Evolutionary conservation across 2,888 invertebrate species (phyloP), one percentile per base, ranked within the genome.

Genomic region (Tetropium fuscum): DNA sequence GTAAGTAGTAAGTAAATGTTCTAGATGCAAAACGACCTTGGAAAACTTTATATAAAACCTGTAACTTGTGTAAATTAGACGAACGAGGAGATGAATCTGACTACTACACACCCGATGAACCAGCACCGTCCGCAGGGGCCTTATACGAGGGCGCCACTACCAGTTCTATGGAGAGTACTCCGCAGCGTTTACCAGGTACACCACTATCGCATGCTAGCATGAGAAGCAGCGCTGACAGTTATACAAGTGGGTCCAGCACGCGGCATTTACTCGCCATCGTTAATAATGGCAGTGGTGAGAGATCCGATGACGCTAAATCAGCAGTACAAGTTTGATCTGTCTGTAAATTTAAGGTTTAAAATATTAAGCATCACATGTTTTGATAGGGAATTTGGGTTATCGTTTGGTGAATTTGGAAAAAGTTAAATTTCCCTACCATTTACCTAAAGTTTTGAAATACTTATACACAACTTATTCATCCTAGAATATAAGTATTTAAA

Each of bases 191-290:
- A 27, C 84, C 84, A 1, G 91, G 91, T 54, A 91, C 91, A 3
- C 92, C 92, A 5, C 83, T 90, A 59, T 88, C 88, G 62, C 86
- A 87, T 73, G 84, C 86, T 13, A 88, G 88, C 77, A 86, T 87
- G 63, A 87, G 92, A 43, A 92, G 92, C 63, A 92, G 92, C 58
- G 91, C 90, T 55, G 93, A 93, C 77, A 92, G 92, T 73, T 93
- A 91, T 82, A 91, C 91, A 71, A 92, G 92, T 4, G 89, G 89
- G 54, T 90, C 91, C n/a, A 92, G 92, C 38, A 91, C 92, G 2
- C 87, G 90, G 18, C 90, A 91, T 77, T 81, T 92, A 66, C 84
- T 92, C 65, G 85, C 87, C 55, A 82, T 85, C 11, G 83, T 83
- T 66, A 80, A 78, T 53, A 69, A 68, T 27, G 73, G 74, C 53